A percentile compares a stretch with the other conserved stretches of the same genome.
Conservation (phyloP, 2,113 vertebrate species). For the Rattus rattus region DNA sequence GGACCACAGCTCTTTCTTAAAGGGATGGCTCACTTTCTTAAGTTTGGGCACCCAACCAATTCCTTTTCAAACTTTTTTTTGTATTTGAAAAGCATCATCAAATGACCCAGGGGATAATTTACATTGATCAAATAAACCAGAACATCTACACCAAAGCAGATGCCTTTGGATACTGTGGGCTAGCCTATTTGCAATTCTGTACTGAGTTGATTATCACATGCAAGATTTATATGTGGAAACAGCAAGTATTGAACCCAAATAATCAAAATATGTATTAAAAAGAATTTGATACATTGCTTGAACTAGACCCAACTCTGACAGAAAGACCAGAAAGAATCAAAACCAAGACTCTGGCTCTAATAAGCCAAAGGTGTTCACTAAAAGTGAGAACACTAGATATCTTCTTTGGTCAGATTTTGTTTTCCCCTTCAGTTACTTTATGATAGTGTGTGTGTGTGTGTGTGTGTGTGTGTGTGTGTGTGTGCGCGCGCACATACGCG, state of each 20-base stretch:
- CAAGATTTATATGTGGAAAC: slow-evolving; percentile 32
- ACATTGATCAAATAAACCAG: background rate
- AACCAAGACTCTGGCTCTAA: background rate
- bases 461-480: background rate
- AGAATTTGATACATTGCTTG: background rate
- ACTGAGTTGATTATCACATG: background rate
- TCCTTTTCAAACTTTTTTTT: background rate
- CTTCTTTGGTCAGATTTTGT: background rate
- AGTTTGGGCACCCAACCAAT: background rate
- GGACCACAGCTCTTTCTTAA: background rate
- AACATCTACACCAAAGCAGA: background rate
- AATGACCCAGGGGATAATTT: background rate
- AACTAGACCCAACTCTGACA: background rate
- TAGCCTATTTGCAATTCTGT: background rate
- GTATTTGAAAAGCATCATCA: slow-evolving; percentile 1
- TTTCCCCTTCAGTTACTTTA: slow-evolving; percentile 4
- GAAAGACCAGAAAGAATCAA: slow-evolving; percentile 9
- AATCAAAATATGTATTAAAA: background rate
- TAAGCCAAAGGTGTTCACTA: background rate
- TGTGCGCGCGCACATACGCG: background rate
- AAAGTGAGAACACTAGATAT: background rate
- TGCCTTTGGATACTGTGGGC: background rate
- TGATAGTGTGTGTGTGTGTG: background rate
- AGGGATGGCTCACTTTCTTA: background rate
- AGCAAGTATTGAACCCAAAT: background rate